A percentile compares a stretch with the other conserved stretches of the same genome.
phyloP scores from a whole-genome alignment of 37 sponge, comb jelly and placozoan genomes.

The Sycon ciliatum region DNA sequence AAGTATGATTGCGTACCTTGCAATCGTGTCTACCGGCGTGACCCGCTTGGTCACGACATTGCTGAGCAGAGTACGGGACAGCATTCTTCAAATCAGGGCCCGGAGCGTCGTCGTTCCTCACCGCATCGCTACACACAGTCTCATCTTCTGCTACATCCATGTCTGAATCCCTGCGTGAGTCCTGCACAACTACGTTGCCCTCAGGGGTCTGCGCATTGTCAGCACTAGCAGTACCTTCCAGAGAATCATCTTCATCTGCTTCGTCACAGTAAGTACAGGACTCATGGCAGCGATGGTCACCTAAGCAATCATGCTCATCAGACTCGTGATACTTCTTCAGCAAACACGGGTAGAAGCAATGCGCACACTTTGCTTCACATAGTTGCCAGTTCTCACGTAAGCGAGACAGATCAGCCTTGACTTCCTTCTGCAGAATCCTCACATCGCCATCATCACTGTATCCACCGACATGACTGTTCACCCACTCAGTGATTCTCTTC shows the following conservation, averaged over 20 bases:
- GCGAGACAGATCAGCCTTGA: background rate
- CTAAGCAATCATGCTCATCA: background rate
- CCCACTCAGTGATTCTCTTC: background rate
- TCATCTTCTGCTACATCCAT: too few relatives aligned
- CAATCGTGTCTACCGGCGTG: background rate
- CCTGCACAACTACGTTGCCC: too few relatives aligned
- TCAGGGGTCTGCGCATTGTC: too few relatives aligned
- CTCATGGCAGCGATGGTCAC: background rate
- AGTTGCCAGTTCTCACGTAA: background rate
- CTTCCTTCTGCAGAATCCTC: background rate
- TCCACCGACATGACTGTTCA: background rate
- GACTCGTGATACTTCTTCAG: background rate
- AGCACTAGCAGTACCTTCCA: too few relatives aligned
- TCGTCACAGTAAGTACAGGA: background rate
- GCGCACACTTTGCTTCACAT: background rate
- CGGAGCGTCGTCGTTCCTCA: too few relatives aligned
- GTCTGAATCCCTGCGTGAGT: too few relatives aligned
- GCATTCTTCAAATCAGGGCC: too few relatives aligned
- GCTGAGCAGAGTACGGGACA: background rate
- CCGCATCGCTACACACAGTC: too few relatives aligned
- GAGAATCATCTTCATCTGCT: too few relatives aligned
- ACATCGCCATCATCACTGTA: background rate
- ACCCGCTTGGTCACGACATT: background rate
- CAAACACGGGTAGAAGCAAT: background rate
- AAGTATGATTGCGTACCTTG: background rate